Evolutionary conservation across 2,113 vertebrate species (phyloP), one percentile per base, ranked within the genome.

Genomic region (Leucosticte australis): DNA sequence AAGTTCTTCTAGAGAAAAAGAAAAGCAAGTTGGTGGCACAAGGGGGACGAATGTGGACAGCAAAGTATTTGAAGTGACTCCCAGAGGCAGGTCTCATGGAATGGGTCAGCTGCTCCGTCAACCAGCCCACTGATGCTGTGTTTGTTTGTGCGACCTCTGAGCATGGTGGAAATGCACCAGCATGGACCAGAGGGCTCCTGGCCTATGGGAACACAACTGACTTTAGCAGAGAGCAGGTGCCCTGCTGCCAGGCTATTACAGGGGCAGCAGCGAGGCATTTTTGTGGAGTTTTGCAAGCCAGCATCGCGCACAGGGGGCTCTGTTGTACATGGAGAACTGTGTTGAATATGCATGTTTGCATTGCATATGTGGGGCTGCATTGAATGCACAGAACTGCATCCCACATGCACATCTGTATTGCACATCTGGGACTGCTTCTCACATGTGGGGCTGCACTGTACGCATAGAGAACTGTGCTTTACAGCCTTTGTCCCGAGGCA

Each of bases 81-180:
- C 75, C 1, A 6, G 31, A 60, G 15, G 41, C 1, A 6, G 24
- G 6, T 70, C 44, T 41, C 64, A 2, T 41, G 27, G 15, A 60
- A 5, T 22, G 68, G 42, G 19, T 53, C 73, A 65, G 46, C 68
- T 69, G 67, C 28, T 23, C 23, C 28, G 62, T 69, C 8, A 10
- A 7, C 11, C 57, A 46, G 49, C 3, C 3, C n/a, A 28, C 19
- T 0, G 3, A 19, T 62, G 63, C 15, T 2, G 0, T 1, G 24
- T n/a, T 57, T 62, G 35, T 1, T 57, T 62, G 35, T 1, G 2
- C 5, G 6, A 49, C 44, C 57, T 79, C 37, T 8, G 10, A 59
- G n/a, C 5, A 1, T 1, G 6, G n/a, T 7, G 9, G 53, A n/a
- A 50, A 17, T 33, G 47, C n/a, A 26, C 18, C 22, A 9, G 28